Evolutionary conservation across 2,113 vertebrate species (phyloP), one percentile per base, ranked within the genome.

Genomic region (Tympanuchus pallidicinctus): DNA sequence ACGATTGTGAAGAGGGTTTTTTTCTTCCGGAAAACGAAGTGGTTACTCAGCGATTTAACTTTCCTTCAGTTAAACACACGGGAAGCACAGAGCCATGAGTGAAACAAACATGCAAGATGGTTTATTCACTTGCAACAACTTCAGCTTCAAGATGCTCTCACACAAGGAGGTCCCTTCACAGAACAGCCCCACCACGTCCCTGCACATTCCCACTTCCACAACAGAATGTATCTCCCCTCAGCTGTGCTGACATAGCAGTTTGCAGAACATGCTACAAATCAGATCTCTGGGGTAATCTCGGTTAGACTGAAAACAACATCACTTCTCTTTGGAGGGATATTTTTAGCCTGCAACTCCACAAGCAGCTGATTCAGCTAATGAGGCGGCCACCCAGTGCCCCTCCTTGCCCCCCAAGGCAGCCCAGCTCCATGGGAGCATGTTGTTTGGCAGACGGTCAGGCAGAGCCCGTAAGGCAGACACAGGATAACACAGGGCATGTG

Each of bases 321-420:
- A 11, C 42, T 83, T 93, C 76, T 83, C 61, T 67, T 71, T 18
- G 69, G 43, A 93, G 28, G 42, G 65, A 3, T 88, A 94, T 88
- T 94, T 96, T 94, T 88, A 93, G 60, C 57, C 28, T 93, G 88
- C 48, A 94, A 72, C 32, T 70, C 47, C 52, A 92, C 52, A 63
- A 93, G 45, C 64, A 83, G 80, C 60, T 93, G 50, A 70, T 57
- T 88, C 92, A 93, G 92, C 94, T 90, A 86, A 24, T 12, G 42
- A 24, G 47, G 47, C 3, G 11, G 21, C 11, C 48, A 50, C 48
- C 48, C 48, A 50, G 24, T 50, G 48, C 24, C 24, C 48, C 47
- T 48, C 11, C 10, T 24, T 48, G 21, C 21, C 18, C 47, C 47
- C 47, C 6, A 3, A 22, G 47, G 22, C 22, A 59, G 66, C 50